These are phyloP conservation scores for Melanchra persicariae DNA, from an alignment of 2,888 invertebrate genomes.

Conservation along the genomic window DNA sequence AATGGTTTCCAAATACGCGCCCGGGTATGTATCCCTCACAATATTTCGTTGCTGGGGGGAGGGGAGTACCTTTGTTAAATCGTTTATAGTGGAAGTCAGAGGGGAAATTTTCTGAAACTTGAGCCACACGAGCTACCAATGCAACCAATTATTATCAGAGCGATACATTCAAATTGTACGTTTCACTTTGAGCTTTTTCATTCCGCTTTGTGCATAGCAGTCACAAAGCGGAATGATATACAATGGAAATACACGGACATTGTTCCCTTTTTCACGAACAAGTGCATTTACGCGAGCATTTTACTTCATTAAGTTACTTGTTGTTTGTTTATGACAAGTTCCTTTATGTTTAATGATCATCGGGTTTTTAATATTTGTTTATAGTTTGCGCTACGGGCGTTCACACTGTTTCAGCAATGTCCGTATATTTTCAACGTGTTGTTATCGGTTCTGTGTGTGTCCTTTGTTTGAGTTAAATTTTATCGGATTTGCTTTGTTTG, in stretches of 20 bases:
- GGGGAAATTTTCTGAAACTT: conserved; percentile 21
- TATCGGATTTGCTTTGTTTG: neutral
- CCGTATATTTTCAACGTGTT: neutral
- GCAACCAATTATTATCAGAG: conserved; percentile 8
- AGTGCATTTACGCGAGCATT: neutral
- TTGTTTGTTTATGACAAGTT: neutral
- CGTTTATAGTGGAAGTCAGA: neutral
- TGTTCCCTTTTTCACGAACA: conserved; percentile 11
- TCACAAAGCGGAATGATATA: neutral
- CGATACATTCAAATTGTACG: conserved; percentile 10
- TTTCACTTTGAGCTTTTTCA: conserved; percentile 1
- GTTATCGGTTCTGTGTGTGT: too few species aligned
- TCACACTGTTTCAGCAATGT: neutral
- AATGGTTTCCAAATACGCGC: neutral
- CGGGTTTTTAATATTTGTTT: neutral
- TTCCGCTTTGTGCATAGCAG: neutral
- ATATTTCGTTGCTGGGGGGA: neutral
- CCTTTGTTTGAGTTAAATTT: neutral
- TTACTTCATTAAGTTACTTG: neutral
- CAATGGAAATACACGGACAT: conserved; percentile 22
- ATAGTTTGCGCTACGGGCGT: neutral
- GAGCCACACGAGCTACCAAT: conserved; percentile 1
- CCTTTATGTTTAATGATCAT: neutral
- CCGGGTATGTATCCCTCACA: conserved; percentile 9
- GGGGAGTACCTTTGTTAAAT: conserved; percentile 27